Base-by-base conservation (phyloP, 2,113 vertebrate genomes). In the Coreoperca whiteheadi region DNA sequence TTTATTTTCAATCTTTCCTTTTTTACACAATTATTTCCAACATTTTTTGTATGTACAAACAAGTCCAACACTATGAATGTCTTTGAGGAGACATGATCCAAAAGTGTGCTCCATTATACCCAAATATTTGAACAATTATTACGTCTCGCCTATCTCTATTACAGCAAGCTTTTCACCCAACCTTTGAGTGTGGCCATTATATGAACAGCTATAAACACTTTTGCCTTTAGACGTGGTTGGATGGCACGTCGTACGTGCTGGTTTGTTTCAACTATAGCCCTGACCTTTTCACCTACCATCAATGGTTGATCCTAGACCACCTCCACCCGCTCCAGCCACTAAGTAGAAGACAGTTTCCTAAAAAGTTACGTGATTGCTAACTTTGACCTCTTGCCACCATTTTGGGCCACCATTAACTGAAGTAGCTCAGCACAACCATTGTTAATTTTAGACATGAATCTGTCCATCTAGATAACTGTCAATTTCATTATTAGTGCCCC, bases 331-430 rank as follows among this genome's bases (percentile, higher is more conserved):
- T 48, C 12, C 25, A 16, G 4, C 14, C 34, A 66, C 14, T 32
- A 21, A 37, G 14, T 12, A 34, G 67, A 53, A 46, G 43, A 50
- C 53, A 41, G 51, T 59, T 73, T 39, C 9, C 10, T 59, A n/a
- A 23, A 69, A 67, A 30, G 8, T 34, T n/a, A 16, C 18, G 8
- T 32, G 4, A 53, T 10, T 48, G 6, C 46, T 30, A 77, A 46
- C 11, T 7, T 23, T 32, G 76, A 56, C 39, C 16, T 50, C 41
- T 21, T 71, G 20, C 39, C 51, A 37, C 75, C 71, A 74, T 70
- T 50, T 70, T 61, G 57, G 67, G 70, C 37, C 70, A 64, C 64
- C 43, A 48, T 21, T 56, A 53, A 67, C 67, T 20, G 8, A 61
- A 56, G 15, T 20, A 43, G 46, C 9, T 64, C 8, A n/a, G 20